Conservation (phyloP, 2,113 vertebrate genomes). For the Caloenas nicobarica region DNA sequence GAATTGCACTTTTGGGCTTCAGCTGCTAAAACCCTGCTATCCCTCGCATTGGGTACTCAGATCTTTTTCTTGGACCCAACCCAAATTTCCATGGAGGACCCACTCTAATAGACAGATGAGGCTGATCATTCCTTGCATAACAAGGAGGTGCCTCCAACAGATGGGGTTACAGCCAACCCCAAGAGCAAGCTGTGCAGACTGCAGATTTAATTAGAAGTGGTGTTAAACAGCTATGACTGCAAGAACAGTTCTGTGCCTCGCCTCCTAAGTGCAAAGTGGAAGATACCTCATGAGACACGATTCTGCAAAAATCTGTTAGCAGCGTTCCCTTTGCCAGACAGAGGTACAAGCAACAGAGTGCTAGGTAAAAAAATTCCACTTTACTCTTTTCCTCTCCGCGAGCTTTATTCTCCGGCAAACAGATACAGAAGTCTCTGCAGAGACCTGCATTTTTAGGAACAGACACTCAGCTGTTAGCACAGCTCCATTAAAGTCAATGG, state of each 20-base stretch:
- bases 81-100: not conserved
- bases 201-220: conserved; percentile 7
- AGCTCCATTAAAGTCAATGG: not conserved
- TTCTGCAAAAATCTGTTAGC: not conserved
- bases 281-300: not conserved
- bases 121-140: conserved; percentile 7
- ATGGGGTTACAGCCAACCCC: conserved; percentile 16
- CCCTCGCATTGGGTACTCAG: not conserved
- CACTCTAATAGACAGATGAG: not conserved
- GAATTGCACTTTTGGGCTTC: not conserved
- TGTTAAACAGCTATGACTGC: not conserved
- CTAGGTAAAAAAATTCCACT: not conserved
- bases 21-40: not conserved
- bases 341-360: not conserved
- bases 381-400: not conserved
- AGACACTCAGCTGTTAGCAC: not conserved
- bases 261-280: not conserved
- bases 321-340: not conserved
- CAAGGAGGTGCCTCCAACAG: conserved; percentile 6
- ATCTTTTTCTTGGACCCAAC: not conserved
- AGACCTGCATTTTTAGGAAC: not conserved
- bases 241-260: not conserved
- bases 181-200: not conserved
- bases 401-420: not conserved
- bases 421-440: not conserved